Evolutionary conservation across 2,888 invertebrate genomes (phyloP).

Genomic region (Atethmia centrago): DNA sequence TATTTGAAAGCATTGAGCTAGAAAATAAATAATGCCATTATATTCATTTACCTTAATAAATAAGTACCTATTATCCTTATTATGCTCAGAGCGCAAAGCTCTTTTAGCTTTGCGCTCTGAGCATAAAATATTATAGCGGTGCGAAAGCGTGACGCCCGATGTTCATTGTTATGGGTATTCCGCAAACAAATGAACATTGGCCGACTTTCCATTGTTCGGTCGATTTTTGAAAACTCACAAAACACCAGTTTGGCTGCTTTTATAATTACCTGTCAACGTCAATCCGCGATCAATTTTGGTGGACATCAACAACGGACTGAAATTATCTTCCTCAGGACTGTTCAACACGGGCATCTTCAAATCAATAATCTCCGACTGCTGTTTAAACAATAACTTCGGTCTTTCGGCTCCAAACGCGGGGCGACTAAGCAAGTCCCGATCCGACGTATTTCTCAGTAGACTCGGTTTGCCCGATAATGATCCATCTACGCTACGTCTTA

Average conservation of each 20-base stretch:
- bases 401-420: conserved; percentile 77
- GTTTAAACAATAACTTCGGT: conserved; percentile 85
- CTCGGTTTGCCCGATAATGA: conserved; percentile 79
- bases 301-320: conserved; percentile 77
- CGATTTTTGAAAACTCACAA: too few species aligned
- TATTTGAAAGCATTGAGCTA: neutral
- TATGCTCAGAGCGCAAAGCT: too few species aligned
- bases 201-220: too few species aligned
- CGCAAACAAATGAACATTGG: neutral
- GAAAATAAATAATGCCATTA: neutral
- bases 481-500: conserved; percentile 82
- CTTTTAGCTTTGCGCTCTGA: neutral
- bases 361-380: conserved; percentile 87
- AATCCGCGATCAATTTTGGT: conserved; percentile 85
- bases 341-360: conserved; percentile 85
- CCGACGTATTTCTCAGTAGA: conserved; percentile 79
- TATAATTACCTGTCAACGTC: conserved; percentile 84
- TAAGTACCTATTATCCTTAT: neutral
- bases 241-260: neutral
- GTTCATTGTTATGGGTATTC: neutral
- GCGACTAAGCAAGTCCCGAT: conserved; percentile 79
- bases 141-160: neutral
- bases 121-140: neutral
- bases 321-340: conserved; percentile 83
- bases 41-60: neutral